phyloP scores from a whole-genome alignment of 1,140 invertebrate genomes.

The Drosophila trapezifrons region DNA sequence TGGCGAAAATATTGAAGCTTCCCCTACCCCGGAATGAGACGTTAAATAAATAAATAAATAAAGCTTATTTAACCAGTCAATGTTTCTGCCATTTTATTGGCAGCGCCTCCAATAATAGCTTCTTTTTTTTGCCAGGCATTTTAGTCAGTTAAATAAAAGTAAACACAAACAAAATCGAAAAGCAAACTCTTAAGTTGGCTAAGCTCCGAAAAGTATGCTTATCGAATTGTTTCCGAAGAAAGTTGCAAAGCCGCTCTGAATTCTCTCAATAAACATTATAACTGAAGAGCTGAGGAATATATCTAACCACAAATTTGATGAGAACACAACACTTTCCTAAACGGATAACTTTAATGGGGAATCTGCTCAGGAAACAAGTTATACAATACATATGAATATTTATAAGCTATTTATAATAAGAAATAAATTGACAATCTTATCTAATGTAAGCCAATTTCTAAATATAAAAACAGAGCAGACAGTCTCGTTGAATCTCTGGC shows the following conservation, averaged over 20 bases:
- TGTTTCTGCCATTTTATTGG: background rate
- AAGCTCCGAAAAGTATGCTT: conserved; percentile 13
- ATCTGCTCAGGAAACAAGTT: no score
- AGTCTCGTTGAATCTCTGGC: background rate
- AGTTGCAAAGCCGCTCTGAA: background rate
- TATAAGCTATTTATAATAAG: background rate
- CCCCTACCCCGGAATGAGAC: no score
- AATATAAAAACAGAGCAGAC: background rate
- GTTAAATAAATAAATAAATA: no score
- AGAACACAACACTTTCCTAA: no score
- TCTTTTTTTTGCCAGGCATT: background rate
- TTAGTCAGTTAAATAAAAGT: background rate
- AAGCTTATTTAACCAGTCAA: background rate
- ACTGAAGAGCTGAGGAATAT: no score
- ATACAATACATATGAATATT: no score
- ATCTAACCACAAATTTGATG: no score
- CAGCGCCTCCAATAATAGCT: background rate
- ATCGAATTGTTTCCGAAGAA: background rate
- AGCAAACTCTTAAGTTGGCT: background rate
- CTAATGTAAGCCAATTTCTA: background rate
- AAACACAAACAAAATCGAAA: background rate
- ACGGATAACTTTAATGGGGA: background rate
- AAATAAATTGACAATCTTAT: background rate
- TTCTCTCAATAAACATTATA: no score
- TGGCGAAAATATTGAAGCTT: no score